These are phyloP conservation scores for Choristoneura fumiferana DNA, from an alignment of 1,140 invertebrate genomes.

Conservation along the genomic window DNA sequence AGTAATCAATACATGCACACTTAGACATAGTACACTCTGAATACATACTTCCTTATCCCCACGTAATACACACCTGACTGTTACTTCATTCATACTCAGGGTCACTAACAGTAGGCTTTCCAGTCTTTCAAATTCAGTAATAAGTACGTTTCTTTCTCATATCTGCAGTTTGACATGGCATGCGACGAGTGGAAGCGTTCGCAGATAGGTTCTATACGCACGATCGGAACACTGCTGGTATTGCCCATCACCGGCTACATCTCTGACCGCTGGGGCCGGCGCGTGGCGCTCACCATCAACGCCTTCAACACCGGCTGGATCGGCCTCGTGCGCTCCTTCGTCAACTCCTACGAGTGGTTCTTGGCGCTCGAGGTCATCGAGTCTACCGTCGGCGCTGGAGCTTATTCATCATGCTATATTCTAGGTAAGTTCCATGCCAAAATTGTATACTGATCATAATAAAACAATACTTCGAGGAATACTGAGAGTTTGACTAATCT, in stretches of 20 bases:
- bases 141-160: conserved; percentile 10
- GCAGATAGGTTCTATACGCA: conserved; percentile 85
- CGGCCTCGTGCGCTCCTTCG: conserved; percentile 82
- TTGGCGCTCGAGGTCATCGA: conserved; percentile 83
- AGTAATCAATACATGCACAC: too few relatives aligned
- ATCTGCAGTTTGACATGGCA: conserved; percentile 62
- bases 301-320: conserved; percentile 80
- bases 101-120: too few relatives aligned
- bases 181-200: conserved; percentile 84
- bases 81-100: too few relatives aligned
- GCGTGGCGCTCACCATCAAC: conserved; percentile 80
- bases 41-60: too few relatives aligned
- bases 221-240: conserved; percentile 84
- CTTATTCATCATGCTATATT: conserved; percentile 71
- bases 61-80: too few relatives aligned
- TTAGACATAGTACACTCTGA: too few relatives aligned
- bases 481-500: too few relatives aligned
- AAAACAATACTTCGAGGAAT: too few relatives aligned
- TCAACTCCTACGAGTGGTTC: conserved; percentile 83
- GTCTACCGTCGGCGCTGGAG: conserved; percentile 73
- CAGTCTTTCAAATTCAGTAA: too few relatives aligned
- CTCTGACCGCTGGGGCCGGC: conserved; percentile 83
- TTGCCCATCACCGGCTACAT: conserved; percentile 83
- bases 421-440: conserved; percentile 52
- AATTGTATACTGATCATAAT: too few relatives aligned